These are phyloP conservation scores for Natator depressus DNA, from an alignment of 2,113 vertebrate species.

Conservation along the genomic window DNA sequence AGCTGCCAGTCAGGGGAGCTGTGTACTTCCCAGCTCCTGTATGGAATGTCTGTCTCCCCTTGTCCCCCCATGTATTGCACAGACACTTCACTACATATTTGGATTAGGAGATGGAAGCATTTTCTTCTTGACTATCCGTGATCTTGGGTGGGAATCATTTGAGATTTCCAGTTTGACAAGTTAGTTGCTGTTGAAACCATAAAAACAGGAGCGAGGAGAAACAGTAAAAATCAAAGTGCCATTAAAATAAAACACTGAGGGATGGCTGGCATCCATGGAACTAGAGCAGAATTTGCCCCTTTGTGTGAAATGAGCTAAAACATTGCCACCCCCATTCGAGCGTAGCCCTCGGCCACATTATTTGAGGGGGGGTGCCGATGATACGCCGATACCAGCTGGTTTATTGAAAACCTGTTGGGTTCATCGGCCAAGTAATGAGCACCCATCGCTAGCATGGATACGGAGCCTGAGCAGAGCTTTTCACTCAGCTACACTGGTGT, in stretches of 20 bases:
- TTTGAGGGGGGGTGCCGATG: background rate
- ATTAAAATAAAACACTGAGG: constrained; percentile 16
- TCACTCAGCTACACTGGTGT: constrained; percentile 28
- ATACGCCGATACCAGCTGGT: background rate
- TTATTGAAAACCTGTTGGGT: constrained; percentile 37
- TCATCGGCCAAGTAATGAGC: background rate
- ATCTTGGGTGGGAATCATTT: background rate
- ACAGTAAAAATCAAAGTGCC: constrained; percentile 46
- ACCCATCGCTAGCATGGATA: background rate
- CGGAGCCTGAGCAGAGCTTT: background rate
- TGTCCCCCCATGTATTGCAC: background rate
- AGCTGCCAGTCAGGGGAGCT: background rate
- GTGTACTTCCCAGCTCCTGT: background rate
- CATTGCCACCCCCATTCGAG: constrained; percentile 6
- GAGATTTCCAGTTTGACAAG: background rate
- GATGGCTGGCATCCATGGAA: background rate
- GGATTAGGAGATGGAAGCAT: background rate
- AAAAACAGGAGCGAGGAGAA: background rate
- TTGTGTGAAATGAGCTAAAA: constrained; percentile 32
- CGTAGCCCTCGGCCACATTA: constrained; percentile 20
- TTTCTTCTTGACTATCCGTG: background rate
- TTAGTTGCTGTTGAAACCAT: background rate
- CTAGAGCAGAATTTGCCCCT: background rate
- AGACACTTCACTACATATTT: background rate
- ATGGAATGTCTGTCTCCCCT: background rate